Conservation (phyloP, 2,113 vertebrate species). For the Platanista minor region DNA sequence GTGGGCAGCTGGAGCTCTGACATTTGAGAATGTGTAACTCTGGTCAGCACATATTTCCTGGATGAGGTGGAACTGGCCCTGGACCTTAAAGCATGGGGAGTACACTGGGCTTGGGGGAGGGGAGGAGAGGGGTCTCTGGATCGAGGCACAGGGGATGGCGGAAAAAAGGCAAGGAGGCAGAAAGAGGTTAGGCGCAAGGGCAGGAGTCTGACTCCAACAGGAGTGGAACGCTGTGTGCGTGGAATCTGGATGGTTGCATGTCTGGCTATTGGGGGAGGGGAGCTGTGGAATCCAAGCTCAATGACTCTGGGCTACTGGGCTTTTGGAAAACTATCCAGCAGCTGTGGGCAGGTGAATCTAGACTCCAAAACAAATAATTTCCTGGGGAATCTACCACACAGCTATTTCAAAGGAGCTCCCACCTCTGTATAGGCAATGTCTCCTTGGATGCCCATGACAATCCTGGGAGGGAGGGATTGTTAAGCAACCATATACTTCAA, state of each 20-base stretch:
- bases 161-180: not conserved
- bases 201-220: not conserved
- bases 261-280: not conserved
- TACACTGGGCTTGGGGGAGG: not conserved
- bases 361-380: not conserved
- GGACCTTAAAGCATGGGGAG: not conserved
- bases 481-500: not conserved
- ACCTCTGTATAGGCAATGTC: not conserved
- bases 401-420: not conserved
- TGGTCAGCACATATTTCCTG: constrained; percentile 12
- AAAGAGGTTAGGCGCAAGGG: not conserved
- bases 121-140: not conserved
- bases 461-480: not conserved
- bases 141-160: not conserved
- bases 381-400: not conserved
- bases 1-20: not conserved
- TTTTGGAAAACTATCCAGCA: not conserved
- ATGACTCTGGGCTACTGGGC: not conserved
- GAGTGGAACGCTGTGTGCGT: no score
- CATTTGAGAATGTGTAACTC: not conserved
- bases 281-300: not conserved
- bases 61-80: not conserved
- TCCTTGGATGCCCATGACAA: not conserved
- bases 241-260: not conserved
- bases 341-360: not conserved